Base-by-base conservation (phyloP, 2,888 invertebrate species). In the Coelopa pilipes region DNA sequence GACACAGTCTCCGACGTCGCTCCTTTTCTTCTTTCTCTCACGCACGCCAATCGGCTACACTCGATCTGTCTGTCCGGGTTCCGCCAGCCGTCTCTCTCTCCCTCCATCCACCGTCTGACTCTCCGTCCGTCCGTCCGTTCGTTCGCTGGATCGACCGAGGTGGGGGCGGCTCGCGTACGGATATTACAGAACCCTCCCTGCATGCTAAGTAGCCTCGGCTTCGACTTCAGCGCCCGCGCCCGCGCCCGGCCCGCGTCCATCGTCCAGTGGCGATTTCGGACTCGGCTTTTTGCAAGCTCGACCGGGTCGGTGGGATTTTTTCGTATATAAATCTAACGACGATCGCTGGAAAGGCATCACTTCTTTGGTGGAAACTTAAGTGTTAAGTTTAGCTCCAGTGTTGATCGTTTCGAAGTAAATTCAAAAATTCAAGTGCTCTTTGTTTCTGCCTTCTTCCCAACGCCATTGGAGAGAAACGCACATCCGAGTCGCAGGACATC, bases 321-420 rank as follows among this genome's bases (percentile, higher is more conserved):
- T 81, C 81, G 84, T 87, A 87, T 87, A 87, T 86, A 87, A 87
- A 85, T 87, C 87, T 87, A 87, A 87, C 84, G 82, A 81, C 80
- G 78, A 81, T 78, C 82, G 76, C 74, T 80, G 80, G 73, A 69
- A 80, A 82, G 84, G 81, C 83, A 87, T 87, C 87, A 87, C 83
- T 87, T 84, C 85, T 84, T 85, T 84, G 87, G 87, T 87, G 87
- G 87, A 87, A 87, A 87, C 87, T 87, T 86, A 81, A 84, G 83
- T 82, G 85, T 82, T 81, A 87, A 86, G 87, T 87, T 87, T 87
- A 87, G 87, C 87, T 87, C 87, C 86, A 83, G 83, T 80, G 78
- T 76, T 83, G 82, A 81, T 84, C 83, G 81, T 80, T 67, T 24
- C 55, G 17, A 67, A 67, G 34, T 55, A 63, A 34, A 34, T 34